Evolutionary conservation across 2,797 vertebrate genomes (phyloP).

Genomic region (Catamblyrhynchus diadema): DNA sequence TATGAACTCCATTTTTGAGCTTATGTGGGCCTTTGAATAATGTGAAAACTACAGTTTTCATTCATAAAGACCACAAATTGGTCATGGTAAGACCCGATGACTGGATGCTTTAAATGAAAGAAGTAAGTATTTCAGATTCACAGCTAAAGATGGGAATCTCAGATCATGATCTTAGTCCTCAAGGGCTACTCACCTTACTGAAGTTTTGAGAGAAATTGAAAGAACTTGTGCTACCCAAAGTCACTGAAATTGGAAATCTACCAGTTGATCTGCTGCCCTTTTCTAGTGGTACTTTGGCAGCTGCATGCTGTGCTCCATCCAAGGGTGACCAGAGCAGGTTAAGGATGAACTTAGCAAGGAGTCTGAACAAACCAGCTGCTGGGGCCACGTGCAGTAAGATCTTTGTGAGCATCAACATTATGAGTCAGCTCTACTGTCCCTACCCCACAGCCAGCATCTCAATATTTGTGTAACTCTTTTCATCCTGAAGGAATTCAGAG

Average conservation of each 20-base stretch:
- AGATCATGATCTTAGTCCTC: neutral
- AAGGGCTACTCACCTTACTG: neutral
- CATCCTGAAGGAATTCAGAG: slow-evolving; percentile 1
- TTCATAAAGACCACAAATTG: neutral
- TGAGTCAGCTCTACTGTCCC: neutral
- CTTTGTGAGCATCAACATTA: neutral
- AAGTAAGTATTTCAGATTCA: neutral
- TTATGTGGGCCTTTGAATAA: neutral
- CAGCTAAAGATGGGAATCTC: neutral
- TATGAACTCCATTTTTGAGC: neutral
- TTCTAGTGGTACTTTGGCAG: neutral
- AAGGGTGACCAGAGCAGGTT: neutral
- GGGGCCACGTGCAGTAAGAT: neutral
- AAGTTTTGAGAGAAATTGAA: neutral
- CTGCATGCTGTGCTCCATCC: neutral
- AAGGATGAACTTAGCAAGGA: neutral
- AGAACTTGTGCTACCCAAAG: neutral
- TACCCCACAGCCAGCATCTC: neutral
- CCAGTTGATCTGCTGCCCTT: neutral
- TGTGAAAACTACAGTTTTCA: neutral
- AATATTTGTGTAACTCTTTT: neutral
- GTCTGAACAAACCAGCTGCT: neutral
- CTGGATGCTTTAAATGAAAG: neutral
- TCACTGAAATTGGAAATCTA: neutral
- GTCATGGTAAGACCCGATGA: neutral